phyloP scores from a whole-genome alignment of 2,113 vertebrate genomes.

The Laterallus jamaicensis region DNA sequence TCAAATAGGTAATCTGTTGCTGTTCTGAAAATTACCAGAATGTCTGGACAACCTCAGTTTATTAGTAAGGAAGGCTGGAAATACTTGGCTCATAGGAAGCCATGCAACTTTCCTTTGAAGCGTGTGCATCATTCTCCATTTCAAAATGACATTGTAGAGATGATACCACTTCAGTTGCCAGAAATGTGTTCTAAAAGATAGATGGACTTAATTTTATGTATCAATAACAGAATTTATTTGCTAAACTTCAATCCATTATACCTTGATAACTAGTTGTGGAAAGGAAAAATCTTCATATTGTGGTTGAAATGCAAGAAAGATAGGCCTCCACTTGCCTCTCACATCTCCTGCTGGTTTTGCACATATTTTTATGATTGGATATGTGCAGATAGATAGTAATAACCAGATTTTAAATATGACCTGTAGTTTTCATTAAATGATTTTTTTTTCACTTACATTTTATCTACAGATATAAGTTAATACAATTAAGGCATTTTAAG shows the following conservation, averaged over 20 bases:
- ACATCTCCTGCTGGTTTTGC: not conserved
- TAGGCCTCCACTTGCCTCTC: not conserved
- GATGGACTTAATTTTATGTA: not conserved
- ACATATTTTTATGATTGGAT: not conserved
- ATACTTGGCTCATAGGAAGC: not conserved
- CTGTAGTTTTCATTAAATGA: not conserved
- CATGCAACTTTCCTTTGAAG: not conserved
- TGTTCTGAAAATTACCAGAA: not conserved
- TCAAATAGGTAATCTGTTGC: not conserved
- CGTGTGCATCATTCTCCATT: not conserved
- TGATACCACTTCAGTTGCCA: not conserved
- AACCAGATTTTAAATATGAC: not conserved
- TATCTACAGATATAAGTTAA: not conserved
- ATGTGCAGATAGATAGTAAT: not conserved
- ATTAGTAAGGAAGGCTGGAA: not conserved
- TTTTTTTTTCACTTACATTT: not conserved
- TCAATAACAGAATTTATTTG: conserved; percentile 8
- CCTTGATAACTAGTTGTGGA: not conserved
- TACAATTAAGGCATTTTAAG: not conserved
- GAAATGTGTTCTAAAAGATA: not conserved
- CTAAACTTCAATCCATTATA: not conserved
- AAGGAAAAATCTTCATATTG: not conserved
- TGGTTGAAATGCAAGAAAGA: not conserved
- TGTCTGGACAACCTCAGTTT: not conserved
- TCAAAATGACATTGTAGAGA: not conserved